Conservation (phyloP, 1,140 invertebrate genomes). For the Eulimnadia texana region DNA sequence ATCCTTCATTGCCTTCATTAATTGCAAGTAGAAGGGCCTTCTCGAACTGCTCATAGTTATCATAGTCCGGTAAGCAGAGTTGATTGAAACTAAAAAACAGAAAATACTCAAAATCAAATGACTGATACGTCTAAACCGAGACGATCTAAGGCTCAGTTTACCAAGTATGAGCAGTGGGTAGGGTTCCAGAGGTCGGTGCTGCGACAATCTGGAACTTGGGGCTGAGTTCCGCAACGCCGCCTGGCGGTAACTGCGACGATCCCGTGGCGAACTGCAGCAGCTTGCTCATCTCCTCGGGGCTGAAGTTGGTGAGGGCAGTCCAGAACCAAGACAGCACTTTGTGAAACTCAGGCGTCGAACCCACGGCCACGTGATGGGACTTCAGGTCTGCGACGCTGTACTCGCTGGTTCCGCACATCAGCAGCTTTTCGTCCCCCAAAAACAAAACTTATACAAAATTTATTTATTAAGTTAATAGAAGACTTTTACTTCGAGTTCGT, state of each 20-base stretch:
- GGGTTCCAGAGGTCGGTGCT: constrained; percentile 69
- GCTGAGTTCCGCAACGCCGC: constrained; percentile 70
- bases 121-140: too few relatives aligned
- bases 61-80: constrained; percentile 86
- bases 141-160: too few relatives aligned
- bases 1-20: constrained; percentile 88
- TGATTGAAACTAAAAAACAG: constrained; percentile 72
- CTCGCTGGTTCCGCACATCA: constrained; percentile 84
- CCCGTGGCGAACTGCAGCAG: constrained; percentile 86
- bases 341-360: constrained; percentile 64
- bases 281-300: constrained; percentile 81
- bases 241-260: constrained; percentile 67
- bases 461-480: too few relatives aligned
- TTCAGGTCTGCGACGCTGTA: constrained; percentile 80
- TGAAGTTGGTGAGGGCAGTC: constrained; percentile 81
- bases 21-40: constrained; percentile 76
- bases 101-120: neutral
- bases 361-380: constrained; percentile 70
- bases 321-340: constrained; percentile 85
- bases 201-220: constrained; percentile 83
- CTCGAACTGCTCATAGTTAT: constrained; percentile 84
- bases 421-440: too few relatives aligned
- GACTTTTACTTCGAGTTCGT: constrained; percentile 86
- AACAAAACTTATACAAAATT: too few relatives aligned
- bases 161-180: constrained; percentile 89